phyloP scores from a whole-genome alignment of 2,797 vertebrate genomes.

The Artibeus jamaicensis region DNA sequence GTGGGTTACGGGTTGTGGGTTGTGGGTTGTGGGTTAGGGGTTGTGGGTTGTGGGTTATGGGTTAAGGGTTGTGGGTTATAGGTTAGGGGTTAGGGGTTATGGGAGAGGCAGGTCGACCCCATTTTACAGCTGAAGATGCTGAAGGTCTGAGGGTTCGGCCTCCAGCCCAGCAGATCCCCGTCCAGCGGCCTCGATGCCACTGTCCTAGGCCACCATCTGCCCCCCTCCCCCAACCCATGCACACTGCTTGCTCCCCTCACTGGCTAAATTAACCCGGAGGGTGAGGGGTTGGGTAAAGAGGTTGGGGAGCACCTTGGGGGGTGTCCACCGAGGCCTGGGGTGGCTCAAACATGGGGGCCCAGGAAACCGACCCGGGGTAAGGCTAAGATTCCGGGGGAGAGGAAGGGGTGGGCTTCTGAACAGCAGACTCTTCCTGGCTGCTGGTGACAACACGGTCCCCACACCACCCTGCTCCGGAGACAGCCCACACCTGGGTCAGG shows the following conservation, averaged over 20 bases:
- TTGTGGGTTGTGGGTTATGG: too few species aligned
- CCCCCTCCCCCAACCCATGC: background rate
- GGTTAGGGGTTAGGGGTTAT: rapidly evolving
- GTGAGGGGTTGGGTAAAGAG: background rate
- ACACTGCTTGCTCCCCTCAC: rapidly evolving
- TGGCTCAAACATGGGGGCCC: rapidly evolving
- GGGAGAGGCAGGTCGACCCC: too few species aligned
- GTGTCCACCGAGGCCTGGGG: rapidly evolving
- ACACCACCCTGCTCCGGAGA: rapidly evolving
- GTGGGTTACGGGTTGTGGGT: too few species aligned
- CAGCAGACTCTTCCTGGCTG: background rate
- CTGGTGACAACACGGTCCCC: background rate
- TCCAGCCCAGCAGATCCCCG: background rate
- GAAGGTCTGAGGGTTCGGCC: background rate
- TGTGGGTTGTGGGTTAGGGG: too few species aligned
- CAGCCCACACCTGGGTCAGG: too few species aligned
- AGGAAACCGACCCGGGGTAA: background rate
- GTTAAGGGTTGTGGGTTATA: rapidly evolving
- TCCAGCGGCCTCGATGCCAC: background rate
- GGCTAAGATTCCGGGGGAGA: background rate
- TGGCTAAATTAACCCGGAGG: background rate
- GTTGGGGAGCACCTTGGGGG: rapidly evolving
- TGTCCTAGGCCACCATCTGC: too few species aligned
- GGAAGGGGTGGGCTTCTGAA: rapidly evolving
- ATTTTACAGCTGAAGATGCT: background rate